Evolutionary conservation across 2,888 invertebrate genomes (phyloP).

Genomic region (Xestia rhomboidea): DNA sequence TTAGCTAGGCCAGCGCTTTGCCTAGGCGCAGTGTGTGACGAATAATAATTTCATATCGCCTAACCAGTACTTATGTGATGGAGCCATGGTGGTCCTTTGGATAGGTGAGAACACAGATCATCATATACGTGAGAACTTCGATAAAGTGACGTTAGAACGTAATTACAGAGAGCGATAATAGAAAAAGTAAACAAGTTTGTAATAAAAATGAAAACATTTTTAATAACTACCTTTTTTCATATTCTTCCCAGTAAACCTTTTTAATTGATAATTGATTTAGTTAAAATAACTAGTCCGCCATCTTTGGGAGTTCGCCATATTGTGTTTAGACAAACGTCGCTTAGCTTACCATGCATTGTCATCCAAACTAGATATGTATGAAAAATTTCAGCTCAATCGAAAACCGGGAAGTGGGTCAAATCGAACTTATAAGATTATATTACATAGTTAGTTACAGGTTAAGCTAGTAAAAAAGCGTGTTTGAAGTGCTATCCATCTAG

Average conservation of each 20-base stretch:
- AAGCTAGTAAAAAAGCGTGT: background rate
- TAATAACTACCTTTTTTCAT: too few species aligned
- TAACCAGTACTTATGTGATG: constrained; percentile 1
- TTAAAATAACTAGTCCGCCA: too few species aligned
- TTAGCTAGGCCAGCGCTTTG: constrained; percentile 22
- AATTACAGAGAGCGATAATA: background rate
- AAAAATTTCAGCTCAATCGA: background rate
- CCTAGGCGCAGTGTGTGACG: constrained; percentile 39
- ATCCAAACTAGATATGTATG: background rate
- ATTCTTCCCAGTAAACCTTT: background rate
- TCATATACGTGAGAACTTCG: background rate
- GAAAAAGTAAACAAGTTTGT: background rate
- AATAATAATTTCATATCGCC: constrained; percentile 37
- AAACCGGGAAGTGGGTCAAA: background rate
- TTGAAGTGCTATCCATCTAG: too few species aligned
- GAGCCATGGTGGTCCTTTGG: constrained; percentile 10
- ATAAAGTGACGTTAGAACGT: background rate
- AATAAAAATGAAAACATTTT: background rate
- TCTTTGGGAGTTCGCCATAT: too few species aligned
- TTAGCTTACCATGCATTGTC: background rate
- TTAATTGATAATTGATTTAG: too few species aligned
- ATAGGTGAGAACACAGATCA: background rate
- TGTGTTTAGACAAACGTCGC: too few species aligned
- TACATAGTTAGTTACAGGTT: background rate
- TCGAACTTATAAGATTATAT: background rate